Evolutionary conservation across 2,113 vertebrate species (phyloP).

Genomic region (Asarcornis scutulata): DNA sequence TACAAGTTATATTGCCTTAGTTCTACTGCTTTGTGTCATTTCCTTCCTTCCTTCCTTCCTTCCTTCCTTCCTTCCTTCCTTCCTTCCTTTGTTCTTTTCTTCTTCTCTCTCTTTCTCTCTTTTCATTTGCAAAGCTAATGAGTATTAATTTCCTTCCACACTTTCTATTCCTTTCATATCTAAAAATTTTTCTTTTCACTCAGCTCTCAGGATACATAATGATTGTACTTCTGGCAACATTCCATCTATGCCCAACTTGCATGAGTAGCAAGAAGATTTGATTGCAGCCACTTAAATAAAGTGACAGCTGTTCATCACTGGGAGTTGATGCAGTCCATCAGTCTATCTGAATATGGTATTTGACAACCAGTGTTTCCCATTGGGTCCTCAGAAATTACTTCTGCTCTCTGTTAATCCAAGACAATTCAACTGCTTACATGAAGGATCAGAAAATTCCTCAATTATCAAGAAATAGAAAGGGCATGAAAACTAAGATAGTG

Average conservation of each 20-base stretch:
- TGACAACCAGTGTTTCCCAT: fast-evolving
- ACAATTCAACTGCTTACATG: background rate
- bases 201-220: background rate
- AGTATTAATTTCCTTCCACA: background rate
- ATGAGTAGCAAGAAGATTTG: background rate
- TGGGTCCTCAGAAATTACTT: background rate
- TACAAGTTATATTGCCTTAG: background rate
- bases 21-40: background rate
- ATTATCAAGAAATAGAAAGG: background rate
- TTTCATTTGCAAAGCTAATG: background rate
- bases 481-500: background rate
- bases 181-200: background rate
- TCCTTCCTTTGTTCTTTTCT: background rate
- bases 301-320: background rate
- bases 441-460: background rate
- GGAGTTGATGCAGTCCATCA: background rate
- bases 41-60: background rate
- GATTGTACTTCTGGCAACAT: background rate
- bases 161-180: background rate
- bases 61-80: background rate
- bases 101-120: background rate
- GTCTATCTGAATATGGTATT: fast-evolving
- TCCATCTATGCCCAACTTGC: background rate
- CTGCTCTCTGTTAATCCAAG: background rate
- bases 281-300: background rate